Conservation (phyloP, 37 sponge, comb jelly and placozoan genomes). For the Chondrosia reniformis region DNA sequence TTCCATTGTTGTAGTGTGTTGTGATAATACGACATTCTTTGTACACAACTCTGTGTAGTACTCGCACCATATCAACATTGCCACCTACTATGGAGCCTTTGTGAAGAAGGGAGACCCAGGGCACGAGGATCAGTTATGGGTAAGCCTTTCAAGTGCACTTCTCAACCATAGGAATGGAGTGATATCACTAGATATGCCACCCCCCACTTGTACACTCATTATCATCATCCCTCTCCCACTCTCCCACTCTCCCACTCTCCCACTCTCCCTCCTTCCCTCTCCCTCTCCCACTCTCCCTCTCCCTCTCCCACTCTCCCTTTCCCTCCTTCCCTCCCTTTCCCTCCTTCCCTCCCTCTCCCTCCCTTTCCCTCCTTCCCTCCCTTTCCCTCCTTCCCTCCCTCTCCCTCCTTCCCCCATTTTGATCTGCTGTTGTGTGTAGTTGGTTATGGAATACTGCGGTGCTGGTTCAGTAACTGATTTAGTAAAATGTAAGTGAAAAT, state of each 20-base stretch:
- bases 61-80: constrained; percentile 93
- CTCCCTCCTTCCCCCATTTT: neutral
- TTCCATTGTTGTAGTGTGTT: neutral
- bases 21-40: neutral
- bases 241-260: too few relatives aligned
- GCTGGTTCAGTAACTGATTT: constrained; percentile 95
- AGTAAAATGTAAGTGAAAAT: constrained; percentile 59
- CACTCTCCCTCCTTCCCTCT: too few relatives aligned
- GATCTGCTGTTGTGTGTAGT: constrained; percentile 37
- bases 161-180: neutral
- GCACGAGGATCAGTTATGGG: constrained; percentile 89
- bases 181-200: neutral
- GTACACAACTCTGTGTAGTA: constrained; percentile 37
- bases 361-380: too few relatives aligned
- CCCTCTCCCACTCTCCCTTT: too few relatives aligned
- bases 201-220: too few relatives aligned
- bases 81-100: constrained; percentile 97
- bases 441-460: constrained; percentile 99
- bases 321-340: too few relatives aligned
- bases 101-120: constrained; percentile 77
- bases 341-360: too few relatives aligned
- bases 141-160: constrained; percentile 8
- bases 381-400: too few relatives aligned
- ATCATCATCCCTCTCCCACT: too few relatives aligned
- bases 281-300: too few relatives aligned